A percentile compares a stretch with the other conserved stretches of the same genome.
These are phyloP conservation scores for Sesia apiformis DNA, from an alignment of 2,888 invertebrate species.

Conservation along the genomic window DNA sequence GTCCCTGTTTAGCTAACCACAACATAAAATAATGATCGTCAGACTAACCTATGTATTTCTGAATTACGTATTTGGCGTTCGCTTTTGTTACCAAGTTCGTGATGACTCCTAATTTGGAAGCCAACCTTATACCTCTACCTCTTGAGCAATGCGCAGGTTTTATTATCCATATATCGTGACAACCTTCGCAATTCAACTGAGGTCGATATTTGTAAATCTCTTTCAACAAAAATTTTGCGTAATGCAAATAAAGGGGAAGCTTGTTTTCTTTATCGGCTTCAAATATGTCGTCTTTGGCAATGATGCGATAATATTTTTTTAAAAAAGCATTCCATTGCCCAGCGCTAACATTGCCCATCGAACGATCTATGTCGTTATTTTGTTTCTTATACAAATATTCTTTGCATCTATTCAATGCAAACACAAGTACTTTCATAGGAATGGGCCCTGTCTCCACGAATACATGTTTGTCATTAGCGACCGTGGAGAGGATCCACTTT, in stretches of 20 bases:
- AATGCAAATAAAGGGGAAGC: conserved; percentile 42
- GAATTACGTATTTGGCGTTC: conserved; percentile 83
- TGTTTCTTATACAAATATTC: conserved; percentile 74
- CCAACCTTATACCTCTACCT: conserved; percentile 88
- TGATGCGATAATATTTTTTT: conserved; percentile 77
- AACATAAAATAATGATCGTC: neutral
- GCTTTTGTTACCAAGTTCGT: conserved; percentile 74
- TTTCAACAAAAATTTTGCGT: conserved; percentile 73
- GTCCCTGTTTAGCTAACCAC: no score
- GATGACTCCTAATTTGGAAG: conserved; percentile 83
- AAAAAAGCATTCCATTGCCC: conserved; percentile 81
- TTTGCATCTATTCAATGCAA: conserved; percentile 81
- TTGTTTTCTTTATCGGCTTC: conserved; percentile 42
- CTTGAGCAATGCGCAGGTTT: conserved; percentile 89
- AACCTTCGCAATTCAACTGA: conserved; percentile 82
- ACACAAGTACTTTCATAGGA: conserved; percentile 75
- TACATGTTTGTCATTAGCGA: conserved; percentile 47
- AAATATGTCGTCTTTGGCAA: conserved; percentile 73
- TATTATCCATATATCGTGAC: conserved; percentile 90
- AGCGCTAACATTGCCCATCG: conserved; percentile 42
- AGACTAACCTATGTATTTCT: conserved; percentile 90
- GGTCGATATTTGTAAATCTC: conserved; percentile 76
- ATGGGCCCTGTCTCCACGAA: conserved; percentile 69
- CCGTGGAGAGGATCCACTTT: conserved; percentile 70
- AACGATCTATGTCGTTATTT: conserved; percentile 78